Base-by-base conservation (phyloP, 1,140 invertebrate genomes). In the Drosophila erecta region DNA sequence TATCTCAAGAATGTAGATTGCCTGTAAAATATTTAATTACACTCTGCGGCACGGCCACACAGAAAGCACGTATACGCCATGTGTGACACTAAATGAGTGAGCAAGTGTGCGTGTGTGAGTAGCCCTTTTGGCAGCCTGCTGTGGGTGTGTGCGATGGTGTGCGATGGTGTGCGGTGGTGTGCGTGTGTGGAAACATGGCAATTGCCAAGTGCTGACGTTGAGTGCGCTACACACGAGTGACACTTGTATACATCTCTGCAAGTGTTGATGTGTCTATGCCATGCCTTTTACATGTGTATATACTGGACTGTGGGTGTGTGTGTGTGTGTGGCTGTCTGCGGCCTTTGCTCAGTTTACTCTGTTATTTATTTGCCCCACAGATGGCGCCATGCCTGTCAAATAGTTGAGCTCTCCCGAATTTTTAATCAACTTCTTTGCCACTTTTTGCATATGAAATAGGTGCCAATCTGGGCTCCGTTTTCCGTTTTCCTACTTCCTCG, bases 11-110 rank as follows among this genome's bases (percentile, higher is more conserved):
- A 89, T 90, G 84, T 89, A 89, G 84, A 89, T 89, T 89, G 85
- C 84, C 84, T 89, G 84, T 89, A 89, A 89, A 89, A 89, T 89
- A 89, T 89, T 89, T 89, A 89, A 89, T 89, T 89, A 89, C 85
- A 89, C 79, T 90, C 73, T 86, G 74, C 76, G 83, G 81, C 77
- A 73, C 76, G 49, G 51, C 61, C 83, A 55, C 83, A 73, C 49
- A 49, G 66, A 44, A 46, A 76, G 30, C 72, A 76, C 72, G 72
- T 76, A 76, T 76, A 66, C 72, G 72, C 71, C 72, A 59, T 72
- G 69, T 72, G 69, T 38, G 69, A 51, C 69, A 67, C 54, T 70
- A 69, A 70, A 56, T 57, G 72, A 59, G 55, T 38, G 49, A 33
- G 47, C 33, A 38, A 12, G 49, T 49, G 7, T 43, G 4, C 4